A percentile compares a stretch with the other conserved stretches of the same genome.
Conservation (phyloP, 2,797 vertebrate genomes). For the Premnoplex brunnescens region DNA sequence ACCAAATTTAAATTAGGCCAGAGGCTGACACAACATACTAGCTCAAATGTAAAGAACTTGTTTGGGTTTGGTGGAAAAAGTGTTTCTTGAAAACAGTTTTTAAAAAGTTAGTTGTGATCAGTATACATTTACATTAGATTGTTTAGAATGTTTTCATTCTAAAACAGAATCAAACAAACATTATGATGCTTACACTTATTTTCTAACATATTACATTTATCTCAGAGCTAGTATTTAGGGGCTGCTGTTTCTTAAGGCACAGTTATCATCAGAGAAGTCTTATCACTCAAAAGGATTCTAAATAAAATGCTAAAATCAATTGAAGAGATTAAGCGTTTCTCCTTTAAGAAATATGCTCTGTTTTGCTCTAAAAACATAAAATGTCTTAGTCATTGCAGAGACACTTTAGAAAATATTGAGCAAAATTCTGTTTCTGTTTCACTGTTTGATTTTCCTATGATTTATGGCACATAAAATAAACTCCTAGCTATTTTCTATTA, state of each 20-base stretch:
- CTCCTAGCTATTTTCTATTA: neutral
- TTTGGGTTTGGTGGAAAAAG: neutral
- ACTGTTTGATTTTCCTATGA: neutral
- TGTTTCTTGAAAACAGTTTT: neutral
- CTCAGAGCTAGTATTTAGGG: neutral
- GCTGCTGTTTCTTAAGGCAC: neutral
- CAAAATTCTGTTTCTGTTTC: neutral
- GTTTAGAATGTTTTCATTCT: neutral
- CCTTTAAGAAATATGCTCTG: neutral
- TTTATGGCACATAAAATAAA: neutral
- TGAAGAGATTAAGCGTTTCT: neutral
- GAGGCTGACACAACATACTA: neutral
- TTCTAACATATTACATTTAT: neutral
- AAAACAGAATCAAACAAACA: neutral
- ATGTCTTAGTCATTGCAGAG: neutral
- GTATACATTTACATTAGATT: neutral
- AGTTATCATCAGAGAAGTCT: neutral
- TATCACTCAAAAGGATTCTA: neutral
- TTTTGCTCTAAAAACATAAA: neutral
- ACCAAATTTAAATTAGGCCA: neutral
- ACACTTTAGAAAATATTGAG: neutral
- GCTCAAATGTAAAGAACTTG: conserved; percentile 15
- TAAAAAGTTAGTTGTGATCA: neutral
- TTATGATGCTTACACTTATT: neutral
- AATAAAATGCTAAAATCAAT: neutral